Evolutionary conservation across 2,113 vertebrate genomes (phyloP), one percentile per base, ranked within the genome.

Genomic region (Nesogale talazaci): DNA sequence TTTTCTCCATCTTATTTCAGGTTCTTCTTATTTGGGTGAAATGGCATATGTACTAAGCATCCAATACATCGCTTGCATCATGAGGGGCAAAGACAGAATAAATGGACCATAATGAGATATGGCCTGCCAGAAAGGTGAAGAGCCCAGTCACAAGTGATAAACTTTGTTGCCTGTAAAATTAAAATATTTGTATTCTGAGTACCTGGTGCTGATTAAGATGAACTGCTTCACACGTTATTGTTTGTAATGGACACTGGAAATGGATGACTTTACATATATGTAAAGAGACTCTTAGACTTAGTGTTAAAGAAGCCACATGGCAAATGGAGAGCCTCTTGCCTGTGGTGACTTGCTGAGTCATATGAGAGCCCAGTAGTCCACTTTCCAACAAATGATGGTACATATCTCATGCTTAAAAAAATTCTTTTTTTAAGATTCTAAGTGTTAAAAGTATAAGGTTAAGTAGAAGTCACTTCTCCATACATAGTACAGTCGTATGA

Each of bases 161-260:
- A 29, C 65, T 88, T 84, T 83, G 23, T 88, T 83, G 69, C 63
- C n/a, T 86, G 67, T 88, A 69, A 95, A 83, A 34, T 52, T 46
- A 59, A 93, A 94, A 93, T 77, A 82, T 29, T 69, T 25, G 17
- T 91, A 87, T 15, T 38, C 17, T 36, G 22, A 81, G 57, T 61
- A 22, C 8, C 82, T 94, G 81, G 75, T 75, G 59, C 67, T 74
- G 61, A 82, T 74, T 31, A 56, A 36, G 22, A 20, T 76, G 61
- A 63, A 20, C 34, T 52, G 20, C 7, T 23, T 92, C 57, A 27
- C n/a, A 19, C 85, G 40, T 86, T 80, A 31, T 76, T 88, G n/a
- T 77, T 90, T 76, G 25, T 56, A 86, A 76, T 77, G 61, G n/a
- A 11, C 79, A 65, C 6, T 79, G 74, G 40, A 34, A n/a, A 42